phyloP scores from a whole-genome alignment of 2,888 invertebrate genomes.

The Odiellus spinosus region DNA sequence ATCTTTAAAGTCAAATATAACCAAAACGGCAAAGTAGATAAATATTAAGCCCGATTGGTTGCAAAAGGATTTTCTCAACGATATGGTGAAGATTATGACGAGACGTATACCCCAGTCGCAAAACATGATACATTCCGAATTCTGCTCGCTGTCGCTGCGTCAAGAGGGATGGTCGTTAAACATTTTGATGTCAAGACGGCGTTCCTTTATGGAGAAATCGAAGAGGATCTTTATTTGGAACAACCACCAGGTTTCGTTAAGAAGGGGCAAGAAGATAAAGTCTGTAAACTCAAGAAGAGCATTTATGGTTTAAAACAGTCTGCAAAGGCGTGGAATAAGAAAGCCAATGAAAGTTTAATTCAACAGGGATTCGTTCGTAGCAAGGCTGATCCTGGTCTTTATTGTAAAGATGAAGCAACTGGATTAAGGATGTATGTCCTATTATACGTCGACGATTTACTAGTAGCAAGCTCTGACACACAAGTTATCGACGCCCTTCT shows the following conservation, averaged over 20 bases:
- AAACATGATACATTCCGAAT: no score
- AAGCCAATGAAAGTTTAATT: neutral
- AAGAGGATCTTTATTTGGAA: slow-evolving; percentile 13
- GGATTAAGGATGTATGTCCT: no score
- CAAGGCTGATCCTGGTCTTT: no score
- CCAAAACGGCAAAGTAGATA: slow-evolving; percentile 1
- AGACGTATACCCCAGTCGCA: no score
- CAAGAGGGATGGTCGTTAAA: neutral
- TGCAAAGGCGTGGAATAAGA: slow-evolving; percentile 10
- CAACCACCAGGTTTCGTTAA: slow-evolving; percentile 8
- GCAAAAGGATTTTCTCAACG: slow-evolving; percentile 2
- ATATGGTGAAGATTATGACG: no score
- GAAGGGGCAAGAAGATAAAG: slow-evolving; percentile 3
- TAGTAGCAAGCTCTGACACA: no score
- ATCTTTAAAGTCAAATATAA: slow-evolving; percentile 1
- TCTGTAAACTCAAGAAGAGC: slow-evolving; percentile 13
- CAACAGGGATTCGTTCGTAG: no score
- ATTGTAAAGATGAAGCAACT: no score
- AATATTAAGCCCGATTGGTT: slow-evolving; percentile 3
- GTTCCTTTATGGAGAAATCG: slow-evolving; percentile 11
- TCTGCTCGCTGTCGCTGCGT: no score
- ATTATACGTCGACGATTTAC: no score
- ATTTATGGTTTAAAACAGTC: slow-evolving; percentile 15
- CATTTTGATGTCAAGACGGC: slow-evolving; percentile 12
- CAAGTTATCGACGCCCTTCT: no score